Conservation (phyloP, 2,888 invertebrate genomes). For the Clanis bilineata region DNA sequence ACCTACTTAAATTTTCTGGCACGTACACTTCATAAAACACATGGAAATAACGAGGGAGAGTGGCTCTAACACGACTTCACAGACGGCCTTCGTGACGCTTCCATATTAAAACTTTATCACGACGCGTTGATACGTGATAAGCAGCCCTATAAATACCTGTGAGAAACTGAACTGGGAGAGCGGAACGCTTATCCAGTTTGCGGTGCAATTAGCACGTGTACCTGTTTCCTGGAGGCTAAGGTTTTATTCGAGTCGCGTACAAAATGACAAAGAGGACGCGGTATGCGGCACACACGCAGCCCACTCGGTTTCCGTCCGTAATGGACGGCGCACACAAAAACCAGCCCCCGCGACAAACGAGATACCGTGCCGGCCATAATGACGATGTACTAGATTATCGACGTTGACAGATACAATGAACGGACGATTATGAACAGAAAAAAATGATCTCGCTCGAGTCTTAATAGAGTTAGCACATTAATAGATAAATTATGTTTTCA, state of each 20-base stretch:
- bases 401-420: slow-evolving; percentile 21
- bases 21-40: slow-evolving; percentile 9
- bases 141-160: slow-evolving; percentile 42
- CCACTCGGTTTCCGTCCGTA: slow-evolving; percentile 56
- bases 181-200: slow-evolving; percentile 47
- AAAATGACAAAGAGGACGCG: slow-evolving; percentile 42
- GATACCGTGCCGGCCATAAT: slow-evolving; percentile 37
- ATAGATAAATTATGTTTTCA: slow-evolving; percentile 9
- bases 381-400: slow-evolving; percentile 38
- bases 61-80: not conserved
- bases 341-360: slow-evolving; percentile 48
- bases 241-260: slow-evolving; percentile 51
- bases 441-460: slow-evolving; percentile 24
- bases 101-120: slow-evolving; percentile 4
- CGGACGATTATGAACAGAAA: slow-evolving; percentile 41
- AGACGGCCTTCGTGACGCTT: not conserved
- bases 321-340: slow-evolving; percentile 56
- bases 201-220: slow-evolving; percentile 57
- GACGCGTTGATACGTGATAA: slow-evolving; percentile 22
- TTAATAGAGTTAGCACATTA: slow-evolving; percentile 28
- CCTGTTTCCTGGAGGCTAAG: slow-evolving; percentile 54
- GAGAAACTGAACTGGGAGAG: slow-evolving; percentile 46
- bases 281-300: slow-evolving; percentile 34
- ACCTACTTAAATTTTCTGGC: slow-evolving; percentile 3
- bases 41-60: slow-evolving; percentile 7